phyloP scores from a whole-genome alignment of 2,797 vertebrate genomes.

The Stomatorhinus walkeri region DNA sequence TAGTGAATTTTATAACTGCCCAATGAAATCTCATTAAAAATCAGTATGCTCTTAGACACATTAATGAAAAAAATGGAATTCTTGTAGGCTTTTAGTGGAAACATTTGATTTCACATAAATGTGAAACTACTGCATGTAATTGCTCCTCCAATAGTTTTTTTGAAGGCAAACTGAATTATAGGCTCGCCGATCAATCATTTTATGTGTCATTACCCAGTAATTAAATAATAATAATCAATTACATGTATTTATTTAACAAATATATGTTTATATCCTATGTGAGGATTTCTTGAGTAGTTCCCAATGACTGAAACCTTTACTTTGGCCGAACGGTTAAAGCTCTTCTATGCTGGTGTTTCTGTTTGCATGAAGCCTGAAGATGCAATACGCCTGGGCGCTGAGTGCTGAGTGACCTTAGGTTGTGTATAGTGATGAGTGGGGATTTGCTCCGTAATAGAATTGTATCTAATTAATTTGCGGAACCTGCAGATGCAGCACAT shows the following conservation, averaged over 20 bases:
- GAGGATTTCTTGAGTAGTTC: background rate
- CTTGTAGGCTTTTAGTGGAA: background rate
- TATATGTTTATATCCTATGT: background rate
- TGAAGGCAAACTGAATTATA: background rate
- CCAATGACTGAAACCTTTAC: background rate
- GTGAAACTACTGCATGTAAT: background rate
- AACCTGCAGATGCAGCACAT: slow-evolving; percentile 67
- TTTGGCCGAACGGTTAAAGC: background rate
- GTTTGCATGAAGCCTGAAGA: slow-evolving; percentile 42
- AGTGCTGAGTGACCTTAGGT: slow-evolving; percentile 55
- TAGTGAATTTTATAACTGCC: slow-evolving; percentile 26
- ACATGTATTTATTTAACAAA: background rate
- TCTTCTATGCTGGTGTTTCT: background rate
- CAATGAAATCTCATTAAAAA: slow-evolving; percentile 28
- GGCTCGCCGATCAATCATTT: background rate
- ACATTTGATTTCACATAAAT: background rate
- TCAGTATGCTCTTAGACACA: background rate
- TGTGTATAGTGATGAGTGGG: slow-evolving; percentile 70
- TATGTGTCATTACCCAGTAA: background rate
- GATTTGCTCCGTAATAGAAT: slow-evolving; percentile 74
- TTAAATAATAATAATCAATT: background rate
- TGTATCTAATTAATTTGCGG: slow-evolving; percentile 73
- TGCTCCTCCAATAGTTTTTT: background rate
- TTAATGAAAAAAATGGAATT: background rate
- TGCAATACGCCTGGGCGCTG: slow-evolving; percentile 44